phyloP scores from a whole-genome alignment of 2,888 invertebrate genomes.

The Conus canariensis region DNA sequence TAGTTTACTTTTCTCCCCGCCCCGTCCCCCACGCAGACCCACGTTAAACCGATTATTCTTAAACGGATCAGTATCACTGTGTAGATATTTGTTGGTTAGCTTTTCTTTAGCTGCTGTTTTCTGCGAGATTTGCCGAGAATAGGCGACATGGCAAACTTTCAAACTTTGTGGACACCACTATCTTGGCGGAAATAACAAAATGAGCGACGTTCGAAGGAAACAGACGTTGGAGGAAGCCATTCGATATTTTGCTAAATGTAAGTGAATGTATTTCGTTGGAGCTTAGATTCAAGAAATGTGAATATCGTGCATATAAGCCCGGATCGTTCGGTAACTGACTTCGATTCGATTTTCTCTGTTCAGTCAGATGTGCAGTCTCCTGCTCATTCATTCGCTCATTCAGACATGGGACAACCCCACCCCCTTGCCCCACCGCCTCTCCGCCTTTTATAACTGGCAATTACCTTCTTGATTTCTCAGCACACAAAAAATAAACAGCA shows the following conservation, averaged over 20 bases:
- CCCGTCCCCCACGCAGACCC: too few species aligned
- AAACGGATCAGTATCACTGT: neutral
- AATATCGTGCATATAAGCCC: neutral
- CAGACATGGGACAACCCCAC: neutral
- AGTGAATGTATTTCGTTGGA: neutral
- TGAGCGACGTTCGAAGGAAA: neutral
- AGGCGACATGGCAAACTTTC: neutral
- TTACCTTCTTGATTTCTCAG: too few species aligned
- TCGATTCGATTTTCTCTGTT: neutral
- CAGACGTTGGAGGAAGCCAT: constrained; percentile 16
- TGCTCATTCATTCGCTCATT: too few species aligned
- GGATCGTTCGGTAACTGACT: too few species aligned
- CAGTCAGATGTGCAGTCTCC: neutral
- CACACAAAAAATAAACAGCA: too few species aligned
- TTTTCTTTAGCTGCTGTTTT: neutral
- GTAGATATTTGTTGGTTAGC: neutral
- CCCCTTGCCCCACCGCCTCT: too few species aligned
- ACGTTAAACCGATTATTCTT: neutral
- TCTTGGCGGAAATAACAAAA: constrained; percentile 23
- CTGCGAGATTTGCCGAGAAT: constrained; percentile 13
- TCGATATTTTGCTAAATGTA: constrained; percentile 40
- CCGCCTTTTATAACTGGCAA: too few species aligned
- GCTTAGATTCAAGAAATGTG: neutral
- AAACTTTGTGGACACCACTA: neutral
- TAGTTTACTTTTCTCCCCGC: too few species aligned